A percentile compares a stretch with the other conserved stretches of the same genome.
Conservation (phyloP, 2,797 vertebrate species). For the Philypnodon macrostomus region DNA sequence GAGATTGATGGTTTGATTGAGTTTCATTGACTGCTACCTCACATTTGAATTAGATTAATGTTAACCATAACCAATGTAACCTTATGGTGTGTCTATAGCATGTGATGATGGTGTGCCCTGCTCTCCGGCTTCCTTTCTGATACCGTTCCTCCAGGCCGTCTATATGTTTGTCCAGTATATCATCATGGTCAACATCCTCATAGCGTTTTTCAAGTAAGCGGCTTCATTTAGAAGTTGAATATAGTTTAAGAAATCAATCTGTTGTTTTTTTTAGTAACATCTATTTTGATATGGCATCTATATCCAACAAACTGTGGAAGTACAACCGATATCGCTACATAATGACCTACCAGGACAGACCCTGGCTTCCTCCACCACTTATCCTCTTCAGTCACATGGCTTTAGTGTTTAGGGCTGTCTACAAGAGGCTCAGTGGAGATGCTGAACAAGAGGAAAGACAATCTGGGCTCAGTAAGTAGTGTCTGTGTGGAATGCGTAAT, state of each 20-base stretch:
- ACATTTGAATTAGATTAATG: too few relatives aligned
- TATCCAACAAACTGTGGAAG: constrained; percentile 92
- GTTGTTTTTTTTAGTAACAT: constrained; percentile 87
- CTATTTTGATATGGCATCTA: constrained; percentile 88
- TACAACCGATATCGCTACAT: constrained; percentile 97
- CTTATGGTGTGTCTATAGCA: constrained; percentile 68
- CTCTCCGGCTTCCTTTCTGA: constrained; percentile 87
- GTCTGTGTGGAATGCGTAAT: neutral
- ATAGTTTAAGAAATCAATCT: neutral
- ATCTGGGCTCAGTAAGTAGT: constrained; percentile 88
- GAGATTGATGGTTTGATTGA: constrained; percentile 89
- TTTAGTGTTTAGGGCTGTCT: constrained; percentile 75
- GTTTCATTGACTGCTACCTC: too few relatives aligned
- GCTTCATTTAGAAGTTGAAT: neutral
- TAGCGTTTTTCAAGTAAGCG: constrained; percentile 96
- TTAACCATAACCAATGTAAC: neutral
- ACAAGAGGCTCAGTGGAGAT: constrained; percentile 64
- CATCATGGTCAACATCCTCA: constrained; percentile 98
- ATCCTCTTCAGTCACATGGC: constrained; percentile 85
- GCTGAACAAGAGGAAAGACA: constrained; percentile 80
- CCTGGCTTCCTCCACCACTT: constrained; percentile 91
- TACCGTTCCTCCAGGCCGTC: constrained; percentile 90
- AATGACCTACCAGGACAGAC: constrained; percentile 92
- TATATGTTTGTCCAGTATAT: constrained; percentile 98
- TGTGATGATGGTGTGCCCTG: constrained; percentile 78